These are phyloP conservation scores for Galago senegalensis DNA, from an alignment of 2,797 vertebrate genomes.

Conservation along the genomic window DNA sequence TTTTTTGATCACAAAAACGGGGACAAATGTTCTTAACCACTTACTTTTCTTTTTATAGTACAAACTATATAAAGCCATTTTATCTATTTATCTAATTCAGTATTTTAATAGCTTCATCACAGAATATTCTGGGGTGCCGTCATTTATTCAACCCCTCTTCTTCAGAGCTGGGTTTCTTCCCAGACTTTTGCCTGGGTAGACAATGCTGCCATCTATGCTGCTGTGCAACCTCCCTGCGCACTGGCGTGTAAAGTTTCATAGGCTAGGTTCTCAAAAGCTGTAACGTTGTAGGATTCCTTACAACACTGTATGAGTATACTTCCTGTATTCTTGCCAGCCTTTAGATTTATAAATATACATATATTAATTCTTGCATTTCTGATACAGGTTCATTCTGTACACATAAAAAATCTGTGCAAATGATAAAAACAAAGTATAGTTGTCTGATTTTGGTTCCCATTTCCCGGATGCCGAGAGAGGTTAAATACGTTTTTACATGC, in stretches of 20 bases:
- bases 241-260: not conserved
- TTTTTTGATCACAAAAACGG: slow-evolving; percentile 24
- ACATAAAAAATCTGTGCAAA: not conserved
- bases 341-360: slow-evolving; percentile 18
- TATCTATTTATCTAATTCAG: not conserved
- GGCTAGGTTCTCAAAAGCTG: not conserved
- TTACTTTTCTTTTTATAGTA: slow-evolving; percentile 48
- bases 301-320: not conserved
- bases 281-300: not conserved
- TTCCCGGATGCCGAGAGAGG: not conserved
- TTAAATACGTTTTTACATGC: not conserved
- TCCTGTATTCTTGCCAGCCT: not conserved
- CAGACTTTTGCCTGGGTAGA: not conserved
- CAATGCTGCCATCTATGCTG: not conserved
- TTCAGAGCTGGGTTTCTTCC: not conserved
- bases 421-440: not conserved
- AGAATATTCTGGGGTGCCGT: not conserved
- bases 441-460: not conserved
- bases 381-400: not conserved
- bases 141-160: slow-evolving; percentile 17
- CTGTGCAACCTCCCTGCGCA: not conserved
- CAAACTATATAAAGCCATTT: not conserved
- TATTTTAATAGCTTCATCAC: slow-evolving; percentile 2
- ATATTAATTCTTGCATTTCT: slow-evolving; percentile 8
- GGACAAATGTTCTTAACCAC: not conserved